Base-by-base conservation (phyloP, 2,797 vertebrate genomes). In the Enteromius unitaeniatus region DNA sequence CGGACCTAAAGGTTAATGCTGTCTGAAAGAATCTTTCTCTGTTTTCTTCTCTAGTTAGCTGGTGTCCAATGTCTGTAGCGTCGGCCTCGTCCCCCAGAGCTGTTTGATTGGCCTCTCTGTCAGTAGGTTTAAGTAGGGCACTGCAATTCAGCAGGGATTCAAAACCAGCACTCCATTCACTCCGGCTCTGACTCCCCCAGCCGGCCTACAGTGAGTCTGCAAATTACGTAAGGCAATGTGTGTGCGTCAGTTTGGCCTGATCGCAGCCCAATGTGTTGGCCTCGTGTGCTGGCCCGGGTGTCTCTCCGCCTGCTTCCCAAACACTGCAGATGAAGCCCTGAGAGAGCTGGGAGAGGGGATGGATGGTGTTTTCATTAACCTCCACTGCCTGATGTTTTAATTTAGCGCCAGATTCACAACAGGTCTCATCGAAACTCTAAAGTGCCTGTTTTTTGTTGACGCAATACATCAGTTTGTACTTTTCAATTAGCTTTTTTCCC, bases 111-210 rank as follows among this genome's bases (percentile, higher is more conserved):
- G 87, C 51, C 80, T 82, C 75, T 53, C 83, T 88, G 91, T 90
- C 91, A 85, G 92, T 90, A 82, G 84, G 87, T 91, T 84, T 90
- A 95, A 95, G 92, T 95, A 94, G 94, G 95, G 93, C 95, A 94
- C 88, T 89, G 87, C 90, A 91, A 93, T 91, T 93, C 93, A 95
- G 91, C 88, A 92, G 92, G 91, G 92, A 94, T 91, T 88, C 91
- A 86, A 87, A 86, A 89, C 68, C 87, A 89, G 83, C 84, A 84
- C 88, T 78, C 81, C 81, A 55, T 81, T 87, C 73, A 85, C 47
- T 70, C 85, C 55, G 13, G 84, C 88, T 83, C 65, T 79, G 88
- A 89, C 91, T 90, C 83, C 79, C 73, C 83, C 86, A 60, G 51
- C 87, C 70, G 69, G 77, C 60, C 74, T 72, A 78, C 70, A 83